Evolutionary conservation across 2,113 vertebrate genomes (phyloP).

Genomic region (Bubo bubo): DNA sequence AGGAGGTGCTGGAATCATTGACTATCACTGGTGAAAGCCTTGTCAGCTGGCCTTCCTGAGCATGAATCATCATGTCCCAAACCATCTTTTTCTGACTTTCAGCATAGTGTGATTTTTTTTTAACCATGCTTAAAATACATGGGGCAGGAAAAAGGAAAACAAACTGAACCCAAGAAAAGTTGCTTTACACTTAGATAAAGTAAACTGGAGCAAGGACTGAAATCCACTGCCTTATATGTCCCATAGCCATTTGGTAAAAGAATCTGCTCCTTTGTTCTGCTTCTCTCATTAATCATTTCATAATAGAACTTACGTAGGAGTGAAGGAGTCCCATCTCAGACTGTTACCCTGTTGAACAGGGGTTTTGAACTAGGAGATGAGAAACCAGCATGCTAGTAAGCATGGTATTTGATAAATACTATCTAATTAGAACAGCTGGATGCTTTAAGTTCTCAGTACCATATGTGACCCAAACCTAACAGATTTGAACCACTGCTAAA

Average conservation of each 20-base stretch:
- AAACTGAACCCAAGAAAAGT: background rate
- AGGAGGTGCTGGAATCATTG: background rate
- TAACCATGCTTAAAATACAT: background rate
- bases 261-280: background rate
- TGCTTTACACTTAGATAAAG: background rate
- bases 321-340: background rate
- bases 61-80: background rate
- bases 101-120: background rate
- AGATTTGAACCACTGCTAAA: background rate
- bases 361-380: background rate
- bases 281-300: background rate
- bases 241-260: background rate
- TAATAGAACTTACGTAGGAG: background rate
- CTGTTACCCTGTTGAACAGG: background rate
- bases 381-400: background rate
- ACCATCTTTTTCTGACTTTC: background rate
- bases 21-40: background rate
- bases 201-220: background rate
- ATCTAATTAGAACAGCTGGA: background rate
- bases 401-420: background rate
- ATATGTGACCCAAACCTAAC: background rate
- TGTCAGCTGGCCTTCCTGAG: background rate
- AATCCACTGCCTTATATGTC: background rate
- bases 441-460: background rate
- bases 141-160: background rate